These are phyloP conservation scores for Sardina pilchardus DNA, from an alignment of 2,113 vertebrate genomes.

Conservation along the genomic window DNA sequence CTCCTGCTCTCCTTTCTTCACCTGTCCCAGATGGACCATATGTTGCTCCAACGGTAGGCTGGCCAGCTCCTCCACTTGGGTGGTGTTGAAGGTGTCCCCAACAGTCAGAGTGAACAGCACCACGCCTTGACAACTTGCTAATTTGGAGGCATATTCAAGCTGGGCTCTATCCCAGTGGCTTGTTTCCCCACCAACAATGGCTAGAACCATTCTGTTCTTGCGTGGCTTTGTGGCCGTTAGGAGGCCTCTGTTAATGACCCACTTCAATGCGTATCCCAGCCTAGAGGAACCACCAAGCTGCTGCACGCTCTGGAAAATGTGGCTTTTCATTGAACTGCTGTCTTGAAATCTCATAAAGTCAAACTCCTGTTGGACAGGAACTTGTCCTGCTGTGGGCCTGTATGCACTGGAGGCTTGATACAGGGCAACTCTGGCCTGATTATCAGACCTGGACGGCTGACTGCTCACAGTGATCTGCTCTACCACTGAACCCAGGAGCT, in stretches of 20 bases:
- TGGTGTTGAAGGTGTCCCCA: constrained; percentile 60
- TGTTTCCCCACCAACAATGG: constrained; percentile 73
- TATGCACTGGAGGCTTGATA: constrained; percentile 68
- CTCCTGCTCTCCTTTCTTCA: constrained; percentile 56
- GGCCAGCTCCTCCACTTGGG: constrained; percentile 68
- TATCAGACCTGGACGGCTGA: constrained; percentile 39
- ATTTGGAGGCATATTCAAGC: constrained; percentile 67
- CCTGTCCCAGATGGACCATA: constrained; percentile 63
- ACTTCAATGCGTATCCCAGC: constrained; percentile 75
- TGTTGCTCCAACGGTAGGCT: constrained; percentile 75
- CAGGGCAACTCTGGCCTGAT: constrained; percentile 68
- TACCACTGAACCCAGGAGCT: constrained; percentile 73
- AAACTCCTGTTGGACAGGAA: constrained; percentile 70
- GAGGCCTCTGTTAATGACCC: constrained; percentile 71
- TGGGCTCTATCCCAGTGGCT: constrained; percentile 65
- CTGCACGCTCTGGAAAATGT: constrained; percentile 58
- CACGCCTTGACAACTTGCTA: constrained; percentile 80
- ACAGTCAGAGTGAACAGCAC: constrained; percentile 77
- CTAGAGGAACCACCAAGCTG: constrained; percentile 67
- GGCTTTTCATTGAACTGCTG: constrained; percentile 66
- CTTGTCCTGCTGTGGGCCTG: background rate
- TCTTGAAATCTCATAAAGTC: constrained; percentile 62
- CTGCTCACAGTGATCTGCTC: constrained; percentile 72
- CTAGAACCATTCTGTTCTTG: constrained; percentile 69
- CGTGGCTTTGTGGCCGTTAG: constrained; percentile 58